These are phyloP conservation scores for Itoplectis maculator DNA, from an alignment of 2,888 invertebrate genomes.

Conservation along the genomic window DNA sequence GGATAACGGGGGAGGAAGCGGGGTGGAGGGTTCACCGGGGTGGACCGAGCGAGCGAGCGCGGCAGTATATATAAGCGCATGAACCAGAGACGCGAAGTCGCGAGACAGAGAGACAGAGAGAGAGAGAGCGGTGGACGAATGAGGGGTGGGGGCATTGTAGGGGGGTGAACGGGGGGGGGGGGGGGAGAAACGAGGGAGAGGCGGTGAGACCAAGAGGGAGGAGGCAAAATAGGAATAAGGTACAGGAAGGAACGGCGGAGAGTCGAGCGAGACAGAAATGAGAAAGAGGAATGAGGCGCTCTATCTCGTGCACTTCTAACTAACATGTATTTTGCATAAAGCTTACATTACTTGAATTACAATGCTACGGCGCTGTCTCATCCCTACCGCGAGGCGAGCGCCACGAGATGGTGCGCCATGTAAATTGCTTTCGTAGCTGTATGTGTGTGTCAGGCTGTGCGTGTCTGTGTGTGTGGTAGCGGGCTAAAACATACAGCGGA, in stretches of 20 bases:
- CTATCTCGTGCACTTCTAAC: conserved; percentile 83
- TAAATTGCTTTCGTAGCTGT: conserved; percentile 80
- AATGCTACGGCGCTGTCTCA: conserved; percentile 81
- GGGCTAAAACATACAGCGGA: neutral
- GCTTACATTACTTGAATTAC: conserved; percentile 84
- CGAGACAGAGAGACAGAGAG: conserved; percentile 52
- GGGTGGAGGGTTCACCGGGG: too few relatives aligned
- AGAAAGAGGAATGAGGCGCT: conserved; percentile 73
- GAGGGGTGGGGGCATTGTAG: conserved; percentile 38
- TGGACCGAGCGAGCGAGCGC: conserved; percentile 19
- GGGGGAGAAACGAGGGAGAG: conserved; percentile 23
- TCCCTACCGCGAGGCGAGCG: conserved; percentile 72
- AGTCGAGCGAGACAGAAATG: conserved; percentile 59
- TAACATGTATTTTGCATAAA: conserved; percentile 84
- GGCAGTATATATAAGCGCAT: conserved; percentile 35
- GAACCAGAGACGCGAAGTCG: conserved; percentile 22
- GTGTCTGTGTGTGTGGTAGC: neutral
- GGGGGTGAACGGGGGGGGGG: conserved; percentile 35
- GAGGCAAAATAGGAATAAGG: conserved; percentile 64
- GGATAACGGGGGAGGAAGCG: conserved; percentile 43
- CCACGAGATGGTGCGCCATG: conserved; percentile 80
- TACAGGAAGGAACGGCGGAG: conserved; percentile 49
- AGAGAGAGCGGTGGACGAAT: conserved; percentile 36
- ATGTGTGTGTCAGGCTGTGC: neutral
- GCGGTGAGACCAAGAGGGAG: conserved; percentile 17